phyloP scores from a whole-genome alignment of 2,797 vertebrate genomes.

The Novumbra hubbsi region DNA sequence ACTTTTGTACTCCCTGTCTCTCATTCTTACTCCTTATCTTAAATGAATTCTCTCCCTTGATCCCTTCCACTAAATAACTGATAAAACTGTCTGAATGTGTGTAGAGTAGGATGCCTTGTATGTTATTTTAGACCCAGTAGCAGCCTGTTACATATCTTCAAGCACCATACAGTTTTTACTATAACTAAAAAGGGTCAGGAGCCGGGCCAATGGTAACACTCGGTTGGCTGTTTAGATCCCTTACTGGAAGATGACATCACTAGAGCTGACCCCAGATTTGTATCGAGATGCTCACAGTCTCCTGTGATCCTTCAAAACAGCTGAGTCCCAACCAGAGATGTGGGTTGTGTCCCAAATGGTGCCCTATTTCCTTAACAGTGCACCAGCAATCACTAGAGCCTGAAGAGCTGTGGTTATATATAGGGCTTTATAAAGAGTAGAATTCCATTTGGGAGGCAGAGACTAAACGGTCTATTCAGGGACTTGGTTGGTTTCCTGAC shows the following conservation, averaged over 20 bases:
- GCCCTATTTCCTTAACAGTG: neutral
- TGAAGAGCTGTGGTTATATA: neutral
- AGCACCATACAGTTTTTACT: constrained; percentile 27
- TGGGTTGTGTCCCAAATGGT: neutral
- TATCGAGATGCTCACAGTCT: neutral
- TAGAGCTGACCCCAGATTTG: constrained; percentile 8
- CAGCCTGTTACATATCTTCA: neutral
- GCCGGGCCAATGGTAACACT: constrained; percentile 54
- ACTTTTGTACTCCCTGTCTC: neutral
- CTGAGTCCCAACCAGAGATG: neutral
- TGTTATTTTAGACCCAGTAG: neutral
- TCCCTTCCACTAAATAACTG: neutral
- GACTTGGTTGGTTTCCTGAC: neutral
- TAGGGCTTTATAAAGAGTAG: neutral
- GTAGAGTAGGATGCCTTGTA: neutral
- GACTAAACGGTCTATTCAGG: neutral
- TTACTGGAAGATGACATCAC: constrained; percentile 63
- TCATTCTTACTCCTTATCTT: neutral
- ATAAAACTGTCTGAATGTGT: neutral
- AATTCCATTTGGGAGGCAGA: neutral
- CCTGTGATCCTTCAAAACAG: neutral
- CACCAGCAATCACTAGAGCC: neutral
- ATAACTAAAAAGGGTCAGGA: constrained; percentile 34
- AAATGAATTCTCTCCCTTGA: too few species aligned
- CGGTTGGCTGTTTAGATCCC: constrained; percentile 15